Conservation (phyloP, 2,888 invertebrate genomes). For the Phasia obesa region DNA sequence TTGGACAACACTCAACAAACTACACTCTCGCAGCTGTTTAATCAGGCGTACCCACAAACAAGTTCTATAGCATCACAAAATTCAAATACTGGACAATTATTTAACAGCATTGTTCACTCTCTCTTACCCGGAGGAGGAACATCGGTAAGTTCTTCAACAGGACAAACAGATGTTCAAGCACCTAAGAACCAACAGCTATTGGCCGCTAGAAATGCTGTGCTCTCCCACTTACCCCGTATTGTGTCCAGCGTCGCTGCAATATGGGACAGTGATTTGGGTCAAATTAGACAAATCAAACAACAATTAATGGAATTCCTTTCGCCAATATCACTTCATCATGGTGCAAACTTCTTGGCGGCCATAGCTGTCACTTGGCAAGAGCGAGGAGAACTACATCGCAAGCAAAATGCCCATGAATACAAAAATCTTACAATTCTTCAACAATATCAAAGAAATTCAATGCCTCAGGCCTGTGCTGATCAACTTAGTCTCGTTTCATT, state of each 20-base stretch:
- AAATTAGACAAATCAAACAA: constrained; percentile 85
- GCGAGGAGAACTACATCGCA: constrained; percentile 83
- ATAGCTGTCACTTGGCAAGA: constrained; percentile 94
- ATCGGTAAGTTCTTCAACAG: constrained; percentile 75
- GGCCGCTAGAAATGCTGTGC: constrained; percentile 88
- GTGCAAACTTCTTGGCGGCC: constrained; percentile 90
- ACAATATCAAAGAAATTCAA: constrained; percentile 80
- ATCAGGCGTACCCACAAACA: constrained; percentile 84
- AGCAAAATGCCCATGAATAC: constrained; percentile 82
- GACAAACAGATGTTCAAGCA: constrained; percentile 75
- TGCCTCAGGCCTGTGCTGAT: constrained; percentile 85
- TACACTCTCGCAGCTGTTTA: constrained; percentile 84
- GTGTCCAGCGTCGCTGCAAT: constrained; percentile 90
- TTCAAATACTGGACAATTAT: constrained; percentile 87
- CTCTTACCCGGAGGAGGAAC: constrained; percentile 85
- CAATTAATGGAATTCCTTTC: constrained; percentile 91
- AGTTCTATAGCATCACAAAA: constrained; percentile 83
- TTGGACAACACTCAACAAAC: constrained; percentile 85
- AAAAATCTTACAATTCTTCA: constrained; percentile 75
- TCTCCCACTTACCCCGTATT: constrained; percentile 91
- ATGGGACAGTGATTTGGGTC: constrained; percentile 89
- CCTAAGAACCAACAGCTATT: constrained; percentile 80
- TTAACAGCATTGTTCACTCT: constrained; percentile 91
- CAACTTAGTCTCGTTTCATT: constrained; percentile 91
- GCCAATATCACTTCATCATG: constrained; percentile 92